These are phyloP conservation scores for Mylabris sibirica DNA, from an alignment of 2,888 invertebrate genomes.

Conservation along the genomic window DNA sequence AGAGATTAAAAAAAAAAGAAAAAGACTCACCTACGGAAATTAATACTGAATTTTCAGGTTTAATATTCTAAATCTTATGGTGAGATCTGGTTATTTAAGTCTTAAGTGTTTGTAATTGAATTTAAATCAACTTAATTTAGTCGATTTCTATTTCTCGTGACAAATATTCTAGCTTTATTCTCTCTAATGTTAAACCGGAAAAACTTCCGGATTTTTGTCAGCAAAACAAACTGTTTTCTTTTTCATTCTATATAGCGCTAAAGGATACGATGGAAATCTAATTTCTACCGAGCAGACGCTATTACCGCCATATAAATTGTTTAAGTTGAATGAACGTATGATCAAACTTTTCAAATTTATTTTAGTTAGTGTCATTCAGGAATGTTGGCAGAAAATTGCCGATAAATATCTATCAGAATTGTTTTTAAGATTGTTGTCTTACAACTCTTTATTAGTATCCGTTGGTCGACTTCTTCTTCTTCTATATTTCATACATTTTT, in stretches of 20 bases:
- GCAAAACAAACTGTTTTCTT: slow-evolving; percentile 3
- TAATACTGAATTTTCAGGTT: slow-evolving; percentile 22
- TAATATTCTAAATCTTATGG: slow-evolving; percentile 17
- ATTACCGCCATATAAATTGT: slow-evolving; percentile 33
- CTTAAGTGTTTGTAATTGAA: slow-evolving; percentile 5
- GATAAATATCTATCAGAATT: slow-evolving; percentile 43
- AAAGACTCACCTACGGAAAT: slow-evolving; percentile 16
- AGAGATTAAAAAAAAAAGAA: slow-evolving; percentile 22
- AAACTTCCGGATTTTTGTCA: background rate
- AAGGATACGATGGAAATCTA: slow-evolving; percentile 28
- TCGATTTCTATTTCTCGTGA: background rate
- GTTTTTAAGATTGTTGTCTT: slow-evolving; percentile 37
- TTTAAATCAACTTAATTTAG: slow-evolving; percentile 3
- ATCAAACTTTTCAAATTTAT: slow-evolving; percentile 37
- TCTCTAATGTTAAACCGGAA: background rate
- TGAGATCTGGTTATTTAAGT: slow-evolving; percentile 17
- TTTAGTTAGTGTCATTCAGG: slow-evolving; percentile 38
- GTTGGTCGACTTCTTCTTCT: slow-evolving; percentile 37
- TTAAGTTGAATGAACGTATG: slow-evolving; percentile 25
- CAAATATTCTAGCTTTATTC: background rate
- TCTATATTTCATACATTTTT: slow-evolving; percentile 40
- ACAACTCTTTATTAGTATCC: slow-evolving; percentile 39
- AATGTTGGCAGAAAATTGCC: slow-evolving; percentile 34
- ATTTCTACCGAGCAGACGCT: slow-evolving; percentile 31
- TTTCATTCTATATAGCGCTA: background rate